Conservation (phyloP, 92 coral and sea anemone genomes). For the Montipora capitata region DNA sequence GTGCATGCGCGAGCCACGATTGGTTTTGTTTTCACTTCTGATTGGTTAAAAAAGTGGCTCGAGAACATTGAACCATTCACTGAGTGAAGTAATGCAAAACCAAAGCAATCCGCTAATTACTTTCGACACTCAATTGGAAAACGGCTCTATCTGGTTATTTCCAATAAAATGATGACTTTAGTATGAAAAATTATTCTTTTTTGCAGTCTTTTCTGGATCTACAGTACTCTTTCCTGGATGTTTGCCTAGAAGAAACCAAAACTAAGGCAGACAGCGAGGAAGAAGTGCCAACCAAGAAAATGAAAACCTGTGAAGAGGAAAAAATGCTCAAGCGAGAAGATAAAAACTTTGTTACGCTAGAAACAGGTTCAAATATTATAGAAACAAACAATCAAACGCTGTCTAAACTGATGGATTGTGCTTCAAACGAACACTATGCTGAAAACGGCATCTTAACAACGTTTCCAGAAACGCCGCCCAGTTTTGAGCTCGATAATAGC, state of each 20-base stretch:
- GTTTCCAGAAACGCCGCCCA: conserved; percentile 58
- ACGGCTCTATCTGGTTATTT: no score
- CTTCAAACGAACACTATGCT: conserved; percentile 7
- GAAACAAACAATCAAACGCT: neutral
- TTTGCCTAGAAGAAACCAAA: neutral
- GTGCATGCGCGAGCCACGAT: no score
- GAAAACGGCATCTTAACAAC: conserved; percentile 10
- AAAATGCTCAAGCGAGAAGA: neutral
- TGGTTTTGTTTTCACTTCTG: no score
- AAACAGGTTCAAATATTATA: neutral
- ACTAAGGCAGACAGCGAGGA: neutral
- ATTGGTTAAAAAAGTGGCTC: no score
- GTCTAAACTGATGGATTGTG: neutral
- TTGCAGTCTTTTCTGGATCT: conserved; percentile 64
- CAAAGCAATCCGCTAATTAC: no score
- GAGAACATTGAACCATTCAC: no score
- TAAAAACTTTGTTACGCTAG: neutral
- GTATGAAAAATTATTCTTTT: neutral
- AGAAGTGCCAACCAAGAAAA: conserved; percentile 20
- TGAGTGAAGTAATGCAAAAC: no score
- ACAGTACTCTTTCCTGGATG: conserved; percentile 54
- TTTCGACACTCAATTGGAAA: no score
- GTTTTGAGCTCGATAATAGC: conserved; percentile 36
- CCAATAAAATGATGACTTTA: no score
- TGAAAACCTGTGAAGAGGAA: conserved; percentile 15